Evolutionary conservation across 2,888 invertebrate species (phyloP).

Genomic region (Adelognathus sp.): DNA sequence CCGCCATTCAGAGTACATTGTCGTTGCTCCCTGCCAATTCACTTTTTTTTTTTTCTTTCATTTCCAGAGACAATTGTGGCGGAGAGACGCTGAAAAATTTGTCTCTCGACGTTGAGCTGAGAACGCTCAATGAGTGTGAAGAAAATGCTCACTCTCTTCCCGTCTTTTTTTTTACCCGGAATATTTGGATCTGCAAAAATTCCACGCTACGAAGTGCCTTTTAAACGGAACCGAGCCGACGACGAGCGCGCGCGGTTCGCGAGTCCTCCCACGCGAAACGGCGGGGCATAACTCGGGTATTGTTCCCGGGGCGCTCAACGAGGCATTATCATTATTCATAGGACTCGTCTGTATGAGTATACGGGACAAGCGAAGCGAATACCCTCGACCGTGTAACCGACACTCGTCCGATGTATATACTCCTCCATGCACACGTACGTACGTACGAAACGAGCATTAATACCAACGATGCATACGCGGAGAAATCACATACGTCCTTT

Average conservation of each 20-base stretch:
- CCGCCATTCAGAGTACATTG: no score
- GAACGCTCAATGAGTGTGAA: neutral
- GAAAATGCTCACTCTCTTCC: neutral
- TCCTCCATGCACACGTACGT: slow-evolving; percentile 12
- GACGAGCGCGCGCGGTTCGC: slow-evolving; percentile 24
- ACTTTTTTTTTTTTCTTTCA: neutral
- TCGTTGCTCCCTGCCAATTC: no score
- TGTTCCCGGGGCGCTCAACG: slow-evolving; percentile 73
- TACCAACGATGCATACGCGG: neutral
- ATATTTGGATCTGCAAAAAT: neutral
- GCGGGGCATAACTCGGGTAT: slow-evolving; percentile 73
- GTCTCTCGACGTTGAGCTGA: neutral
- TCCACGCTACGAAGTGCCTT: slow-evolving; percentile 30
- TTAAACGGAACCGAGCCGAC: slow-evolving; percentile 32
- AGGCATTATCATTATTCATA: slow-evolving; percentile 76
- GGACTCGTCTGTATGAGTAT: slow-evolving; percentile 63
- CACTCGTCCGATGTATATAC: slow-evolving; percentile 28
- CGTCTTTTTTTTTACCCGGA: neutral
- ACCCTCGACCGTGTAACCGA: slow-evolving; percentile 41
- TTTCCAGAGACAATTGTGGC: neutral
- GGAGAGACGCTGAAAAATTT: neutral
- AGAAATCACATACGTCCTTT: slow-evolving; percentile 20
- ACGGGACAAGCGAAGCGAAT: slow-evolving; percentile 55
- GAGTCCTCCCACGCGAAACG: slow-evolving; percentile 69
- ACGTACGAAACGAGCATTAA: no score